Base-by-base conservation (phyloP, 1,140 invertebrate species). In the Ceratoteleas bidentatus region DNA sequence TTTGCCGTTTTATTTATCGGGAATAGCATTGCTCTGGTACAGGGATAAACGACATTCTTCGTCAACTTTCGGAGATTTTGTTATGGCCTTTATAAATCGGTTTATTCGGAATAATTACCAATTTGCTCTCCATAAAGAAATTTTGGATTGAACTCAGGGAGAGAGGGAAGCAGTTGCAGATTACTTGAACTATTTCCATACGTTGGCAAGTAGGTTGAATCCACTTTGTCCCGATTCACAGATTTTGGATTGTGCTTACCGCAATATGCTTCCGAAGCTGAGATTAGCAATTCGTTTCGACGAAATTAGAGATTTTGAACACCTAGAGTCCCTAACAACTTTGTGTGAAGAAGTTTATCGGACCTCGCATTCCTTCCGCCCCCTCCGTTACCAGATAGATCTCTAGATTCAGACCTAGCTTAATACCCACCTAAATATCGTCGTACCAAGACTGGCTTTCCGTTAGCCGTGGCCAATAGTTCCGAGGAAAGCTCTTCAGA, bases 211-310 rank as follows among this genome's bases (percentile, higher is more conserved):
- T 49, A 11, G 13, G 9, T 13, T 49, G 11, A 49, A 3, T n/a
- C 45, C 45, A 49, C 45, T 11, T 13, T 49, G 45, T 3, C 6
- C 45, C 3, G 45, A 49, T 6, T 11, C 6, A 6, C 45, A 49
- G 13, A 49, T 49, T 6, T 49, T 49, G 13, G 13, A 49, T 6
- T 14, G 13, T 2, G 45, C 45, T 6, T 14, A 13, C 6, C 45
- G 45, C 45, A 49, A 49, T 49, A 49, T 49, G 45, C 45, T 49
- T n/a, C 45, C 45, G 9, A 49, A 14, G 13, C 13, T 49, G 45
- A 49, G 13, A 49, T 49, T 49, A 13, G 45, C 11, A n/a, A 13
- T 49, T 6, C 45, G 13, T 13, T 49, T 49, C 11, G 45, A 49
- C 2, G 13, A 14, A 13, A 49, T 49, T 49, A 6, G 11, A 14